These are phyloP conservation scores for Rhegmatorhina hoffmannsi DNA, from an alignment of 2,113 vertebrate species.

Conservation along the genomic window DNA sequence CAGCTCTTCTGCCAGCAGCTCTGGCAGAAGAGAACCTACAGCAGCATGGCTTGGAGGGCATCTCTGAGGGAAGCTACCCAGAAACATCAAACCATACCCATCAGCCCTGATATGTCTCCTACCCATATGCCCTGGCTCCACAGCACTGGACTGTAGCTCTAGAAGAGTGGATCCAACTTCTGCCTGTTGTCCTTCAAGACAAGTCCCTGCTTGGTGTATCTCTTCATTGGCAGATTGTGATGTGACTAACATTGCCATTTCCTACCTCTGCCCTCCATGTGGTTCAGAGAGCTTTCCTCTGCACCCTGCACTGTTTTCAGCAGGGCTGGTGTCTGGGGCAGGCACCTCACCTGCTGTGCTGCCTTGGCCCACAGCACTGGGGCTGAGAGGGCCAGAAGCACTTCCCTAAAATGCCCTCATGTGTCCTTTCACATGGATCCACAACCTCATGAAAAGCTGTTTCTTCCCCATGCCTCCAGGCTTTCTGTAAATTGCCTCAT, in stretches of 20 bases:
- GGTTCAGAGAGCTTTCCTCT: neutral
- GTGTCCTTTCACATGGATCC: neutral
- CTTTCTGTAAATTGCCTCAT: constrained; percentile 27
- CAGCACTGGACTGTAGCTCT: neutral
- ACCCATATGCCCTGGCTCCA: neutral
- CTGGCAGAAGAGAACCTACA: neutral
- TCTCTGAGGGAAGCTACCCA: neutral
- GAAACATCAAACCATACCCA: neutral
- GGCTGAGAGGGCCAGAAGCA: neutral
- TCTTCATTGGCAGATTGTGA: neutral
- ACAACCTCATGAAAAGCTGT: constrained; percentile 9
- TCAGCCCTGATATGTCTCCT: neutral
- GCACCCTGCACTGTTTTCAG: fast-evolving
- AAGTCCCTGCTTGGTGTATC: neutral
- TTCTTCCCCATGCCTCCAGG: neutral
- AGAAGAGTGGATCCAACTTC: neutral
- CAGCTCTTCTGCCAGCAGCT: neutral
- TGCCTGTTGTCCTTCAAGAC: neutral
- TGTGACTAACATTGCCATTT: neutral
- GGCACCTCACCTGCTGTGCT: neutral
- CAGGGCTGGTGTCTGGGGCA: neutral
- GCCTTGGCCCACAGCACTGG: neutral
- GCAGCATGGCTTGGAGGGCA: neutral
- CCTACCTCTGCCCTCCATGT: fast-evolving
- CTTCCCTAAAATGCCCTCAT: neutral